Conservation (phyloP, 2,113 vertebrate species). For the Alces alces region DNA sequence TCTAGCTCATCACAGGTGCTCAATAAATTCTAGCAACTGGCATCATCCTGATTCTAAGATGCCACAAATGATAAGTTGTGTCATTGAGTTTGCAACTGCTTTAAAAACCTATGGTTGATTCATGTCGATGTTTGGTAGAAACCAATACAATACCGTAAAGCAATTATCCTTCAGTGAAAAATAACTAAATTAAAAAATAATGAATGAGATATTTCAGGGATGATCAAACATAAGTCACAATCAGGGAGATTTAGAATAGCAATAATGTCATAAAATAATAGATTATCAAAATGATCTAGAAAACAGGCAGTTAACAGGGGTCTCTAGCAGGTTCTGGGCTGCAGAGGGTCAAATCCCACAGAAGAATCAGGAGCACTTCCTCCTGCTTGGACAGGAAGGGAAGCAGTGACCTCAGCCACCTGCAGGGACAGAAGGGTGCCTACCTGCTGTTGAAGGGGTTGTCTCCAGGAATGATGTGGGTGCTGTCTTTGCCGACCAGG, state of each 20-base stretch:
- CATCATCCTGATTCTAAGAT: background rate
- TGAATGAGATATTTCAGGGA: background rate
- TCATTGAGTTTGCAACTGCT: slow-evolving; percentile 38
- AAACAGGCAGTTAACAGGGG: background rate
- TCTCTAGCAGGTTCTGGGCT: background rate
- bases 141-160: background rate
- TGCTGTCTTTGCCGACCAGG: slow-evolving; percentile 95
- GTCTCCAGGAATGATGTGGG: slow-evolving; percentile 96
- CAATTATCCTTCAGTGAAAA: background rate
- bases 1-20: background rate
- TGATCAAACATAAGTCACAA: slow-evolving; percentile 21
- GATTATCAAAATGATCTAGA: slow-evolving; percentile 2
- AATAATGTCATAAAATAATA: background rate
- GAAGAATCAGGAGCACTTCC: background rate
- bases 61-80: background rate
- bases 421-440: background rate
- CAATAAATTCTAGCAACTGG: background rate
- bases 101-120: background rate
- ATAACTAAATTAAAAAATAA: background rate
- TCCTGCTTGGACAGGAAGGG: background rate
- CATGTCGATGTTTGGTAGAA: background rate
- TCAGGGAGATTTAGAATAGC: background rate
- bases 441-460: slow-evolving; percentile 98
- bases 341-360: background rate
- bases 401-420: background rate